Evolutionary conservation across 2,888 invertebrate species (phyloP).

Genomic region (Marronus borbonicus): DNA sequence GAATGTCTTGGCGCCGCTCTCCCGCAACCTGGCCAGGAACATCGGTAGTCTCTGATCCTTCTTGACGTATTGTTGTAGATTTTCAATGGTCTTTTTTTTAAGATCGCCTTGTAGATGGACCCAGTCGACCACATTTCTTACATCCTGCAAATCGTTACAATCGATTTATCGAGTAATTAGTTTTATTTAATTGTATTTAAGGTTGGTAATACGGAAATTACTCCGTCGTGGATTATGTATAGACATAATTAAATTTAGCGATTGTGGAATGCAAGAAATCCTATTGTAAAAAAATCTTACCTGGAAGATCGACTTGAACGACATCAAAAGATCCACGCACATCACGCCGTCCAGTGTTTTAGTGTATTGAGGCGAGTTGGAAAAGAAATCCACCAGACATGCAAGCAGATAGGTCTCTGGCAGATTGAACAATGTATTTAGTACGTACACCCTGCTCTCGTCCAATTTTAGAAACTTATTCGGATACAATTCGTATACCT

Average conservation of each 20-base stretch:
- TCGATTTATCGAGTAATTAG: too few species aligned
- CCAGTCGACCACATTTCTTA: slow-evolving; percentile 92
- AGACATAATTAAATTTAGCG: background rate
- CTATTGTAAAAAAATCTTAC: slow-evolving; percentile 56
- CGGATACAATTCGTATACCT: slow-evolving; percentile 96
- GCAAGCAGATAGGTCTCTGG: slow-evolving; percentile 98
- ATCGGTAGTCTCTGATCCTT: slow-evolving; percentile 93
- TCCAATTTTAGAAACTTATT: slow-evolving; percentile 97
- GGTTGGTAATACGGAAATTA: too few species aligned
- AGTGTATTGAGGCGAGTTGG: slow-evolving; percentile 88
- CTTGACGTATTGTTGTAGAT: slow-evolving; percentile 91
- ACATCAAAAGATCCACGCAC: slow-evolving; percentile 95
- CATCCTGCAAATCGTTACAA: slow-evolving; percentile 63
- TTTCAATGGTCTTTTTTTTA: slow-evolving; percentile 90
- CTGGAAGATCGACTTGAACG: slow-evolving; percentile 98
- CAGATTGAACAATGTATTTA: slow-evolving; percentile 97
- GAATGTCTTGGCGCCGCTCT: slow-evolving; percentile 95
- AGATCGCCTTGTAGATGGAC: slow-evolving; percentile 92
- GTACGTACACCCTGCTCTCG: slow-evolving; percentile 94
- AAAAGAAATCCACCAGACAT: slow-evolving; percentile 96
- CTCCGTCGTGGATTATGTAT: too few species aligned
- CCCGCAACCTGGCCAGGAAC: slow-evolving; percentile 89
- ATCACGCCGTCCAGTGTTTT: slow-evolving; percentile 86
- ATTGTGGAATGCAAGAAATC: too few species aligned
- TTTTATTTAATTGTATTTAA: too few species aligned